A percentile compares a stretch with the other conserved stretches of the same genome.
Evolutionary conservation across 37 sponge, comb jelly and placozoan species (phyloP).

Genomic region (Ianthella basta): DNA sequence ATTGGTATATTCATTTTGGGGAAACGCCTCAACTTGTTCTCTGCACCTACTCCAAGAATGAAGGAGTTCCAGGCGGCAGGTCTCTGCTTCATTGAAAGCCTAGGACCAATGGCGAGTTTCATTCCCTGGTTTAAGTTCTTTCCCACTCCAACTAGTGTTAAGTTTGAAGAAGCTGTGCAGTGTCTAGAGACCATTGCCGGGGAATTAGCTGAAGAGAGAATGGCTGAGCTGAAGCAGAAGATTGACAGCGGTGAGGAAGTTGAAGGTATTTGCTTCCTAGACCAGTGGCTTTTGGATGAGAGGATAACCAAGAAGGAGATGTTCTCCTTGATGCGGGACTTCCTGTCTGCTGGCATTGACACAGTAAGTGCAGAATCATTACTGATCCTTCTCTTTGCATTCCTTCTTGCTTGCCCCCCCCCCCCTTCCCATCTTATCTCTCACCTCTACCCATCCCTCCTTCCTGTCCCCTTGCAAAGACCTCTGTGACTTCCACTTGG

Average conservation of each 20-base stretch:
- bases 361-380: conserved; percentile 5
- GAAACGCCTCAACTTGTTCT: not conserved
- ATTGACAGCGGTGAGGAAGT: not conserved
- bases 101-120: not conserved
- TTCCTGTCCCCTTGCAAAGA: not conserved
- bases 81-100: not conserved
- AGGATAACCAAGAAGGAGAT: not conserved
- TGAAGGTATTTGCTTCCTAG: conserved; percentile 10
- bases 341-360: conserved; percentile 17
- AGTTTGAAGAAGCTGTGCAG: not conserved
- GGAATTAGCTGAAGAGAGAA: conserved; percentile 20
- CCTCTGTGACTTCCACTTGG: not conserved
- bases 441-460: too few species aligned
- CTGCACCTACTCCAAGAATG: not conserved
- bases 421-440: too few species aligned
- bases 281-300: conserved; percentile 19
- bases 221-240: not conserved
- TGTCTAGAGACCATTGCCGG: not conserved
- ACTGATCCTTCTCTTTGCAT: too few species aligned
- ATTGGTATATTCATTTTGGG: conserved; percentile 29
- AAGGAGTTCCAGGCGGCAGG: conserved; percentile 5
- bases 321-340: not conserved
- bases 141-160: conserved; percentile 19
- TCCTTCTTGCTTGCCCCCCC: too few species aligned
- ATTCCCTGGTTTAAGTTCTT: conserved; percentile 3